These are phyloP conservation scores for Nymphalis c-album DNA, from an alignment of 2,888 invertebrate species.

Conservation along the genomic window DNA sequence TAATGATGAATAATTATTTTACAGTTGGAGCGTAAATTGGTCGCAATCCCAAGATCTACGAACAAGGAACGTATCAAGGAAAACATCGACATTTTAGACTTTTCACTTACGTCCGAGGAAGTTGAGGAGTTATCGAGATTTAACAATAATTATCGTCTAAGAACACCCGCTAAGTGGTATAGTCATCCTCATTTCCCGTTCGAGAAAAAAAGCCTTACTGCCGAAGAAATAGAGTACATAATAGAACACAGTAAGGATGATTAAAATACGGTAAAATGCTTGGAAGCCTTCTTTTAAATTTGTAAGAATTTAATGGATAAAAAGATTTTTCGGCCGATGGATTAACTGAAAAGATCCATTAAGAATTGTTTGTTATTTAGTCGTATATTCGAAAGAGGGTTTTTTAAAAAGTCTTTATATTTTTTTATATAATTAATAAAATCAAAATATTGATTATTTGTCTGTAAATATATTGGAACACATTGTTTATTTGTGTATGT, in stretches of 20 bases:
- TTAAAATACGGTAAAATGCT: conserved; percentile 41
- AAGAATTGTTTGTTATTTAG: conserved; percentile 26
- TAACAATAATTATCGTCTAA: conserved; percentile 68
- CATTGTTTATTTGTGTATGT: too few species aligned
- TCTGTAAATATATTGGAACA: too few species aligned
- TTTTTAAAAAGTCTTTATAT: too few species aligned
- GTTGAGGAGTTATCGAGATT: conserved; percentile 76
- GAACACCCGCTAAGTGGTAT: conserved; percentile 69
- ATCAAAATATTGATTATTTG: too few species aligned
- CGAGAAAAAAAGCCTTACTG: conserved; percentile 65
- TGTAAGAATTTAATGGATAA: conserved; percentile 29
- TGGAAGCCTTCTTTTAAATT: conserved; percentile 28
- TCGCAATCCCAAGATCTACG: conserved; percentile 83
- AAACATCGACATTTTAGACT: conserved; percentile 82
- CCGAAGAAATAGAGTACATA: conserved; percentile 57
- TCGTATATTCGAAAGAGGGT: conserved; percentile 6
- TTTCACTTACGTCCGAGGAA: conserved; percentile 76
- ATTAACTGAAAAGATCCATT: conserved; percentile 33
- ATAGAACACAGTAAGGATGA: conserved; percentile 65
- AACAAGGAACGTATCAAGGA: conserved; percentile 78
- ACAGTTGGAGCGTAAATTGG: conserved; percentile 78
- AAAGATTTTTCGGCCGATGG: conserved; percentile 31
- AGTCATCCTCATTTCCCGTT: conserved; percentile 68
- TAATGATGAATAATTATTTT: conserved; percentile 23
- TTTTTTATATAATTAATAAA: too few species aligned